Percentiles rank a stretch among this genome's conserved stretches.
phyloP scores from a whole-genome alignment of 1,140 invertebrate genomes.

The Drosophila tropicalis region DNA sequence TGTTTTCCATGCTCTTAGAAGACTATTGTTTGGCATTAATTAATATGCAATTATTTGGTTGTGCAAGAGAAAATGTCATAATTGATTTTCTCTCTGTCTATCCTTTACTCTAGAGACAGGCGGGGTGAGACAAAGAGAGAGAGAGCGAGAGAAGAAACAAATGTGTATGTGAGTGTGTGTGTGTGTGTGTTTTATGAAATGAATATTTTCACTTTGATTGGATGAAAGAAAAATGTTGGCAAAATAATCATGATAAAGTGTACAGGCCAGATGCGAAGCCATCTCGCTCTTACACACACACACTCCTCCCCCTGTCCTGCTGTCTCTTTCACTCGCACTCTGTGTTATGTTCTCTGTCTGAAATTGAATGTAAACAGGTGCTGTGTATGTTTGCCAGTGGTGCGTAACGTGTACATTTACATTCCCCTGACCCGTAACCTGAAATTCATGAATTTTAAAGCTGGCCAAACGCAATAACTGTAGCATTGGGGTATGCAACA shows the following conservation, averaged over 20 bases:
- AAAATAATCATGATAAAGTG: conserved; percentile 39
- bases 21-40: conserved; percentile 25
- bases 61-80: conserved; percentile 37
- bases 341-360: not conserved
- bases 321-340: not conserved
- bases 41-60: conserved; percentile 47
- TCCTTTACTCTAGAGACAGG: not conserved
- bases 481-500: conserved; percentile 7
- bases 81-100: conserved; percentile 26
- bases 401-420: conserved; percentile 13
- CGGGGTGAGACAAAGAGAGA: not conserved
- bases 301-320: not conserved
- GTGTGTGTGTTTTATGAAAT: conserved; percentile 6
- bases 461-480: conserved; percentile 32
- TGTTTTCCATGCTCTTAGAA: conserved; percentile 4
- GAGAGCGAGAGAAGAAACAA: not conserved
- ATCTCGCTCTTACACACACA: not conserved
- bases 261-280: not conserved
- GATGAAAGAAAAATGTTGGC: conserved; percentile 24
- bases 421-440: conserved; percentile 3
- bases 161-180: conserved; percentile 22
- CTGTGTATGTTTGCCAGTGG: conserved; percentile 11
- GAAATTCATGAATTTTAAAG: conserved; percentile 74
- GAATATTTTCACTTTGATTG: conserved; percentile 37
- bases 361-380: conserved; percentile 62